Evolutionary conservation across 37 sponge, comb jelly and placozoan genomes (phyloP).

Genomic region (Aphrocallistes beatrix): DNA sequence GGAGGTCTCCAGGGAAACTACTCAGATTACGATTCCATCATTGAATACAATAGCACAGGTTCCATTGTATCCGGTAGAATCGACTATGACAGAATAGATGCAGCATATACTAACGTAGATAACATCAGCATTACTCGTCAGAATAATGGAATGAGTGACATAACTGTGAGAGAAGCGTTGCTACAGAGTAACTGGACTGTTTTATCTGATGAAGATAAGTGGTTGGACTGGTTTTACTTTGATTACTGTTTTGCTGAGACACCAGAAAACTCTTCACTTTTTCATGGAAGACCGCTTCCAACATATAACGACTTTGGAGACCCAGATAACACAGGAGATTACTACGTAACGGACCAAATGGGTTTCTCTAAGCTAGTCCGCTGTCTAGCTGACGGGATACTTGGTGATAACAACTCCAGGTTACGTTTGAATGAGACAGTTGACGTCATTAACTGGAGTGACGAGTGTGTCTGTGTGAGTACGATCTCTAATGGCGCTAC

Average conservation of each 20-base stretch:
- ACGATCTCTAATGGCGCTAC: not conserved
- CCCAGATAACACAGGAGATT: not conserved
- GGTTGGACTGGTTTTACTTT: conserved; percentile 27
- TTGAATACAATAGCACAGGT: no score
- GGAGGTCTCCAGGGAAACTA: conserved; percentile 21
- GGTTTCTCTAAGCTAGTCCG: conserved; percentile 26
- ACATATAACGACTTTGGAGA: conserved; percentile 23
- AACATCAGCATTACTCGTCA: no score
- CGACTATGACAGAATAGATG: no score
- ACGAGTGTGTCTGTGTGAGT: conserved; percentile 42
- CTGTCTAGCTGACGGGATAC: conserved; percentile 24
- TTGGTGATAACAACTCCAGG: not conserved
- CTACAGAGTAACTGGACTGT: conserved; percentile 18
- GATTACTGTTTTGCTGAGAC: conserved; percentile 19
- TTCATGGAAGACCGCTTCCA: not conserved
- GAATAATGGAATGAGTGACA: conserved; percentile 23
- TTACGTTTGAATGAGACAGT: conserved; percentile 26
- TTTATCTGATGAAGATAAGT: not conserved
- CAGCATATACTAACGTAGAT: no score
- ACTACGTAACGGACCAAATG: conserved; percentile 31
- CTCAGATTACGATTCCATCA: not conserved
- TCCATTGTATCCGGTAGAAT: no score
- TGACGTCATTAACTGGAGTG: conserved; percentile 25
- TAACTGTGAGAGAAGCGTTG: conserved; percentile 22
- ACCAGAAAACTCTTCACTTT: conserved; percentile 21